phyloP scores from a whole-genome alignment of 2,888 invertebrate species.

The Drosophila emarginata region DNA sequence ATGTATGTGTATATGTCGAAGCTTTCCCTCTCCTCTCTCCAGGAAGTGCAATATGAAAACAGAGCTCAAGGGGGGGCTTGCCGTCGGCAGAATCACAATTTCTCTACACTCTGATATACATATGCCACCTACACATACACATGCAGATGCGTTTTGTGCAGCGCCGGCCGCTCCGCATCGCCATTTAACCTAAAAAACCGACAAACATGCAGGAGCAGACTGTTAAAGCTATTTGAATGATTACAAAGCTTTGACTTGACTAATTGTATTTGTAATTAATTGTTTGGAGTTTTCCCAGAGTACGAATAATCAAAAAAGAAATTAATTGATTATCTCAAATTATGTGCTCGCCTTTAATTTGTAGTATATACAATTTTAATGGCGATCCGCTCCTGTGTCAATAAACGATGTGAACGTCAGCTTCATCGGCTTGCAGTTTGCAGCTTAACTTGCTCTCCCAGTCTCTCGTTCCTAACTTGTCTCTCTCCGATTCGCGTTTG shows the following conservation, averaged over 20 bases:
- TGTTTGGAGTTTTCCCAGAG: neutral
- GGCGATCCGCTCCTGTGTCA: slow-evolving; percentile 14
- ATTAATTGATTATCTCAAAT: too few species aligned
- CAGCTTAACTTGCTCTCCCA: slow-evolving; percentile 46
- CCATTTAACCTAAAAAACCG: slow-evolving; percentile 68
- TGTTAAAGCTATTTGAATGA: neutral
- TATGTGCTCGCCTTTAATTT: neutral
- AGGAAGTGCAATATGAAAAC: slow-evolving; percentile 61
- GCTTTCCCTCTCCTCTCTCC: slow-evolving; percentile 1
- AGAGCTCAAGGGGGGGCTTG: slow-evolving; percentile 58
- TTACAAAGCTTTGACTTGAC: too few species aligned
- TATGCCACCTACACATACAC: slow-evolving; percentile 62
- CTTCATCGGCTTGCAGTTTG: slow-evolving; percentile 40
- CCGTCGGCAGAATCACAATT: slow-evolving; percentile 54
- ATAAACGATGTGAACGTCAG: slow-evolving; percentile 34
- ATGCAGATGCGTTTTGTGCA: slow-evolving; percentile 52
- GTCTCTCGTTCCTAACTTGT: slow-evolving; percentile 20
- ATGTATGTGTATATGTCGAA: slow-evolving; percentile 25
- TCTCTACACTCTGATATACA: slow-evolving; percentile 69
- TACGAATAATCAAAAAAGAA: neutral
- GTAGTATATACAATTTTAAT: neutral
- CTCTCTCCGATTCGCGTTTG: slow-evolving; percentile 23
- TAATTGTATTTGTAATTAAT: too few species aligned
- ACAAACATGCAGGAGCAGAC: slow-evolving; percentile 22
- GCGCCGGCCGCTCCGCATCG: slow-evolving; percentile 61